These are phyloP conservation scores for Calcarius lapponicus DNA, from an alignment of 2,797 vertebrate genomes.

Conservation along the genomic window DNA sequence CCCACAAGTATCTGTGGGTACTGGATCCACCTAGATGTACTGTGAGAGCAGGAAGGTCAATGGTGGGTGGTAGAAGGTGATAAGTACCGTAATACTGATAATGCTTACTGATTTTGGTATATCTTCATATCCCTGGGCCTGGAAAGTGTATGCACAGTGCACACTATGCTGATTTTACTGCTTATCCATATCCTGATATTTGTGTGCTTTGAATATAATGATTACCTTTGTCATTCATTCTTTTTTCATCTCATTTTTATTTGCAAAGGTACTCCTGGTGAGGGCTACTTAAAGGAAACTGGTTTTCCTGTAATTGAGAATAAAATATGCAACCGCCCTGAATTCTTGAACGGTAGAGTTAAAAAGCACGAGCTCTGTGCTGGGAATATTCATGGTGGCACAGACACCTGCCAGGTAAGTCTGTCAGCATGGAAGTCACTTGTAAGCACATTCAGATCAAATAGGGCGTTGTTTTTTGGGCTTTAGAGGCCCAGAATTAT, in stretches of 20 bases:
- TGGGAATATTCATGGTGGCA: constrained; percentile 87
- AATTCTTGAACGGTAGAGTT: constrained; percentile 84
- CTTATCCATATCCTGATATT: neutral
- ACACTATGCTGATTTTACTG: neutral
- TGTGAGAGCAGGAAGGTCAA: neutral
- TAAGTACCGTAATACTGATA: neutral
- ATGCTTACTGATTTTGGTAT: neutral
- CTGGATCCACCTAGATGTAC: neutral
- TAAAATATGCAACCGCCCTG: constrained; percentile 88
- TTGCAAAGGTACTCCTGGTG: constrained; percentile 81
- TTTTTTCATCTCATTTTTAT: neutral
- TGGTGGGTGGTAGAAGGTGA: neutral
- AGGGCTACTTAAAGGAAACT: constrained; percentile 86
- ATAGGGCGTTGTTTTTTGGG: neutral
- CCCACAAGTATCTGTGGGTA: neutral
- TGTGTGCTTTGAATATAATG: neutral
- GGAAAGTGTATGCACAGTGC: neutral
- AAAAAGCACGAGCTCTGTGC: constrained; percentile 87
- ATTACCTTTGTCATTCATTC: neutral
- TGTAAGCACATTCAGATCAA: neutral
- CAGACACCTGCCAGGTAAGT: constrained; percentile 92
- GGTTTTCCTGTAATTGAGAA: constrained; percentile 95
- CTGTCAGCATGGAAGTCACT: accelerated
- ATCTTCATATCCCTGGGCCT: neutral
- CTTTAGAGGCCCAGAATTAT: neutral